phyloP scores from a whole-genome alignment of 2,113 vertebrate genomes.

The Poeciliopsis retropinna region DNA sequence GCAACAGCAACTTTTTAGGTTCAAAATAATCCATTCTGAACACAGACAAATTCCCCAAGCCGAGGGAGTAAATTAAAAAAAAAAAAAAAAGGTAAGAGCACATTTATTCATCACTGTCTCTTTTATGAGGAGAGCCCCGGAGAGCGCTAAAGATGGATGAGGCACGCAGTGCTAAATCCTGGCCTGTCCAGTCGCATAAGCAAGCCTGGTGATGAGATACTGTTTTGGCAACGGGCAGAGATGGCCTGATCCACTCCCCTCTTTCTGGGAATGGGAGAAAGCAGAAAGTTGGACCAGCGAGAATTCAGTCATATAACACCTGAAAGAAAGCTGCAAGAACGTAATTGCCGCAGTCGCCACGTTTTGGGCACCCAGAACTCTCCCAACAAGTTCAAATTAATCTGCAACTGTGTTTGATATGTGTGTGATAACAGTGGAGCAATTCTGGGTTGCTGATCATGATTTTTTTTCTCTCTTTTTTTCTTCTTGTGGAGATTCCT shows the following conservation, averaged over 20 bases:
- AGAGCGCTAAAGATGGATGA: conserved; percentile 69
- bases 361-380: not conserved
- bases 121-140: conserved; percentile 58
- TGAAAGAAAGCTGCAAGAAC: conserved; percentile 26
- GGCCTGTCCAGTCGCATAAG: conserved; percentile 57
- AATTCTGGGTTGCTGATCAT: conserved; percentile 37
- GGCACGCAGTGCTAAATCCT: conserved; percentile 66
- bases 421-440: conserved; percentile 14
- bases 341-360: conserved; percentile 2
- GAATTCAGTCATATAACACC: conserved; percentile 55
- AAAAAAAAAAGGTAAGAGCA: conserved; percentile 36
- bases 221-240: conserved; percentile 61
- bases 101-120: conserved; percentile 69
- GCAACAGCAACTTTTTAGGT: not conserved
- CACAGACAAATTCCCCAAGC: conserved; percentile 36
- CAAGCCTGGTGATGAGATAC: conserved; percentile 61
- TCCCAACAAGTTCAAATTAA: conserved; percentile 12
- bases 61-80: conserved; percentile 39
- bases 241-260: conserved; percentile 47
- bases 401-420: conserved; percentile 29
- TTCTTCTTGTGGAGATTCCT: conserved; percentile 48
- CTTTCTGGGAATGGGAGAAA: conserved; percentile 47
- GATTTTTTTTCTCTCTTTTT: conserved; percentile 23
- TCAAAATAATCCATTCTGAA: not conserved
- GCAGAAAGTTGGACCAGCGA: conserved; percentile 31